Conservation (phyloP, 2,113 vertebrate genomes). For the Empidonax alnorum region DNA sequence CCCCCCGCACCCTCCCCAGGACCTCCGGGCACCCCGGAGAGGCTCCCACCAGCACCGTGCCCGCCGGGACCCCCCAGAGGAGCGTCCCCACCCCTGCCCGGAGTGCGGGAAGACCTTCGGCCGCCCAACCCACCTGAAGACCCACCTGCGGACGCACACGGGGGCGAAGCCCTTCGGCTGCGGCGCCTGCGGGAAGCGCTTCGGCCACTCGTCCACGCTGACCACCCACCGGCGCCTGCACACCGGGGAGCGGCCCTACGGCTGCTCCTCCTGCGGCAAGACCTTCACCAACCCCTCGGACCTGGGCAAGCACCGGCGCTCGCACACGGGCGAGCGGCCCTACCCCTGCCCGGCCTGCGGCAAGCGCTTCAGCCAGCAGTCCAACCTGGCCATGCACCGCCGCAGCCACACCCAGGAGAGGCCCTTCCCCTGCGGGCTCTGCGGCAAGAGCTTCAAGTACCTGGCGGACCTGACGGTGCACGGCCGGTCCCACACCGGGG, state of each 20-base stretch:
- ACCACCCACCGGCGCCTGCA: conserved; percentile 85
- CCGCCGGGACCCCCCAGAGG: neutral
- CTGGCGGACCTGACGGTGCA: conserved; percentile 28
- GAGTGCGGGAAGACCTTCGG: conserved; percentile 84
- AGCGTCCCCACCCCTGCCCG: conserved; percentile 66
- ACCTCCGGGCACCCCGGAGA: too few species aligned
- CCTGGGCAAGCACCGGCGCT: conserved; percentile 68
- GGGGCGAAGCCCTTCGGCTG: conserved; percentile 85
- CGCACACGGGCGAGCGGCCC: conserved; percentile 39
- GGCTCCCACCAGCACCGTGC: too few species aligned
- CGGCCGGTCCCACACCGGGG: neutral
- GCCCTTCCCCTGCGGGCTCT: neutral
- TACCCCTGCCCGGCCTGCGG: conserved; percentile 22
- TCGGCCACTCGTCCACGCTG: conserved; percentile 25
- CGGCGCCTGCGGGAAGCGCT: neutral
- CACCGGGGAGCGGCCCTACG: conserved; percentile 89
- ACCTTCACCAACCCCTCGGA: neutral
- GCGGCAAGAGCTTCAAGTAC: conserved; percentile 45
- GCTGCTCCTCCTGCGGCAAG: conserved; percentile 64
- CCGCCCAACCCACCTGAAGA: conserved; percentile 72
- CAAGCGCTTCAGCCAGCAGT: conserved; percentile 35
- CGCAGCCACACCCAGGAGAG: neutral
- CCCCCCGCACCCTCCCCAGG: neutral
- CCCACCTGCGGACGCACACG: conserved; percentile 82
- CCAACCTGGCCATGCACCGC: conserved; percentile 32